Base-by-base conservation (phyloP, 2,888 invertebrate species). In the Salpingus planirostris region DNA sequence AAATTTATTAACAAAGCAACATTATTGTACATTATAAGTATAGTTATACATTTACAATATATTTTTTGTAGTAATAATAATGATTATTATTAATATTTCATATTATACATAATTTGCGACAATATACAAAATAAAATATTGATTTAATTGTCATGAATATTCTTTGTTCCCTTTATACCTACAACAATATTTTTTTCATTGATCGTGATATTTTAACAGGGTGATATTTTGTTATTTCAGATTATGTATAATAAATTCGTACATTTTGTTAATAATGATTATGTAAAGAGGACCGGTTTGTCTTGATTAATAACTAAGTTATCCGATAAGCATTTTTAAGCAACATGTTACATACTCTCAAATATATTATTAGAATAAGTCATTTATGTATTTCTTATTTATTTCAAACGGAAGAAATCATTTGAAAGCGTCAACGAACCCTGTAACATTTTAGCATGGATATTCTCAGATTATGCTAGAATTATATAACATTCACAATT, bases 1-100 rank as follows among this genome's bases (percentile, higher is more conserved):
- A 52, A 44, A 41, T 50, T 54, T 55, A 54, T 55, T 53, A 51
- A 55, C 51, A 54, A 55, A 55, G 54, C 55, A 52, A 51, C 50
- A 50, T 50, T 46, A 31, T 48, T 41, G 38, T 50, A 47, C 44
- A 44, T 41, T 47, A 50, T n/a, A 46, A 47, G 34, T 47, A 45
- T 39, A 40, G 8, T 6, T 22, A 33, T 33, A 33, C 25, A 33
- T 24, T 24, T 7, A 21, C 24, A 29, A 24, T 26, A 33, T 33
- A 24, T 25, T 31, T 5, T 18, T 31, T 33, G 24, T 24, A 29
- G n/a, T n/a, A n/a, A n/a, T n/a, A n/a, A n/a, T n/a, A n/a, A n/a
- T n/a, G n/a, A n/a, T n/a, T n/a, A n/a, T n/a, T 31, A 22, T 35
- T 28, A 28, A 35, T 43, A 31, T 35, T 23, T 40, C 35, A 39